Base-by-base conservation (phyloP, 2,888 invertebrate species). In the Kryphioiulus occultus region DNA sequence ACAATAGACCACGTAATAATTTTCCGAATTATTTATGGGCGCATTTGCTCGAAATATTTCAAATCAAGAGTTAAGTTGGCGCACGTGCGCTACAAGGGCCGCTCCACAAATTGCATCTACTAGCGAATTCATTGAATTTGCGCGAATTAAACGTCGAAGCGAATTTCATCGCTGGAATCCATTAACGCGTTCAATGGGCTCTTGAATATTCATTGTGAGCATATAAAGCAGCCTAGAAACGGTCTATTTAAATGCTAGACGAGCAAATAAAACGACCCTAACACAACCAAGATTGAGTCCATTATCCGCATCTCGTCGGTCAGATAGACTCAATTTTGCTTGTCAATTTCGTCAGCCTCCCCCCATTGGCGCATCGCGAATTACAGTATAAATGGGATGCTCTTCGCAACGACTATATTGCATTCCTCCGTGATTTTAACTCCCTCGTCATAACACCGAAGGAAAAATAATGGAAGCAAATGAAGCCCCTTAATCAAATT, bases 391-490 rank as follows among this genome's bases (percentile, higher is more conserved):
- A n/a, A n/a, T 68, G 83, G 83, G 30, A 83, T 30, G 19, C 5
- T 83, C 83, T 47, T n/a, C n/a, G n/a, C n/a, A n/a, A n/a, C n/a
- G n/a, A n/a, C 47, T 47, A 82, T 83, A 83, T 83, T 83, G 35
- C 83, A 35, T 83, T 83, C 83, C 42, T 85, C 85, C 85, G 44
- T 85, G 42, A 85, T 42, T 85, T 26, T 85, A 39, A 85, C 26
- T 85, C 42, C 85, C 85, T 85, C 44, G 85, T 39, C 85, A 85
- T 85, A 85, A 85, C 85, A 85, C 85, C 39, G 44, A 39, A 44
- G 85, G 85, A 85, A 44, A 85, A 85, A 85, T 85, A 85, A 85
- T 85, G 85, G 85, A 85, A 44, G 85, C 85, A 85, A 85, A 85
- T 85, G 85, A 85, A 85, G 85, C 32, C 85, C 53, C 85, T 42